Base-by-base conservation (phyloP, 37 sponge, comb jelly and placozoan species). In the Cliona cf. orientalis region DNA sequence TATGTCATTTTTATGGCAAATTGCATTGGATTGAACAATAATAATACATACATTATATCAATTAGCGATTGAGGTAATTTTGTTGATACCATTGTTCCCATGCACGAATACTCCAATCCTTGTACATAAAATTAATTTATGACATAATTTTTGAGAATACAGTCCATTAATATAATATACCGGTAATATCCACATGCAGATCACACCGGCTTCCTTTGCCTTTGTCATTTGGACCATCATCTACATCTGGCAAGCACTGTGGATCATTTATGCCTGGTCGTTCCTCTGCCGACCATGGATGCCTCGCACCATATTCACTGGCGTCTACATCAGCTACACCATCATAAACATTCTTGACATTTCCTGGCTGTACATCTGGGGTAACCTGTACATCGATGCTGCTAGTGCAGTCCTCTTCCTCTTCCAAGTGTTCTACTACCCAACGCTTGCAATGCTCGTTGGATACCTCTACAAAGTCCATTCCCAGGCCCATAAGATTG, bases 201-300 rank as follows among this genome's bases (percentile, higher is more conserved):
- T 79, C 29, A 69, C 69, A 0, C 85, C 90, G 0, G 75, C 55
- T 1, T 68, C 62, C 0, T 90, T 85, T 85, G 72, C 90, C 33
- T 72, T 65, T 43, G 74, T 72, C 12, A 46, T 75, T 0, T 90
- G 90, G 90, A 45, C 72, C 5, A 59, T 84, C n/a, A 62, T 84
- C 25, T 90, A 46, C 71, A 22, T 58, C 0, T 84, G 69, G 75
- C 83, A 90, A 66, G 74, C 39, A 11, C 32, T 84, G 17, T 74
- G 76, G 90, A 19, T 84, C 3, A 0, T 84, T 22, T 84, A 81
- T 38, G 85, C 68, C 3, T 90, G 90, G 85, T 46, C 41, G 5
- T 84, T 84, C 67, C 58, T 73, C 53, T 75, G 42, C 56, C 59
- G 81, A 11, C 85, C 80, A 60, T 36, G 65, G 0, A 45, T 37